These are phyloP conservation scores for Stercorarius parasiticus DNA, from an alignment of 2,113 vertebrate genomes.

Conservation along the genomic window DNA sequence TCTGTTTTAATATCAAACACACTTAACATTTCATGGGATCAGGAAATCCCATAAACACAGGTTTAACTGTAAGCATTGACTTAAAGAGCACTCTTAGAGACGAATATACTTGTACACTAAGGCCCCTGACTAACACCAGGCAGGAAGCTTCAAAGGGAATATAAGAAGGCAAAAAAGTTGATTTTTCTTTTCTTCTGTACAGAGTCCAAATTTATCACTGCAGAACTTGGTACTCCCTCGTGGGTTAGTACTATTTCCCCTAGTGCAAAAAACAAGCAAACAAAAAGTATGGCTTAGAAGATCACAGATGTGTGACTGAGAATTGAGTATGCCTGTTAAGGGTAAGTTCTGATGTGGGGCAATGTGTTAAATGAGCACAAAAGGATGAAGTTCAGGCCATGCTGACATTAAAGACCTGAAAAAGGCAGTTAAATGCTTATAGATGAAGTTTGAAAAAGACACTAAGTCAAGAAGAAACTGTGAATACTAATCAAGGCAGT, in stretches of 20 bases:
- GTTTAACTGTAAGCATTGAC: not conserved
- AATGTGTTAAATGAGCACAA: not conserved
- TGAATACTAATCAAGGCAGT: not conserved
- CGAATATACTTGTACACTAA: not conserved
- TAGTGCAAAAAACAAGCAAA: not conserved
- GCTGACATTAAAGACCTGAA: not conserved
- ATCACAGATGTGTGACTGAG: not conserved
- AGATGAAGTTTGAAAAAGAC: not conserved
- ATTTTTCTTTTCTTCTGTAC: not conserved
- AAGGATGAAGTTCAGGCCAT: not conserved
- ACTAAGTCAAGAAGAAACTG: not conserved
- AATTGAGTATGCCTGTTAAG: not conserved
- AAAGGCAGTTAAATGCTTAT: not conserved
- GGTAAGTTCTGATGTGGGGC: not conserved
- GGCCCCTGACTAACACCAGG: not conserved
- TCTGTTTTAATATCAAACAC: not conserved
- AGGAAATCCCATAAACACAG: not conserved
- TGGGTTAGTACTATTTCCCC: not conserved
- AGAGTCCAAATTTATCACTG: not conserved
- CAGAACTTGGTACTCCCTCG: not conserved
- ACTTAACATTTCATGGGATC: not conserved
- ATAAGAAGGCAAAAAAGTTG: not conserved
- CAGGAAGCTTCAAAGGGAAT: not conserved
- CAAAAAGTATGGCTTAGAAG: not conserved
- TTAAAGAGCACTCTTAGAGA: not conserved